Evolutionary conservation across 2,888 invertebrate species (phyloP).

Genomic region (Uloborus plumipes): DNA sequence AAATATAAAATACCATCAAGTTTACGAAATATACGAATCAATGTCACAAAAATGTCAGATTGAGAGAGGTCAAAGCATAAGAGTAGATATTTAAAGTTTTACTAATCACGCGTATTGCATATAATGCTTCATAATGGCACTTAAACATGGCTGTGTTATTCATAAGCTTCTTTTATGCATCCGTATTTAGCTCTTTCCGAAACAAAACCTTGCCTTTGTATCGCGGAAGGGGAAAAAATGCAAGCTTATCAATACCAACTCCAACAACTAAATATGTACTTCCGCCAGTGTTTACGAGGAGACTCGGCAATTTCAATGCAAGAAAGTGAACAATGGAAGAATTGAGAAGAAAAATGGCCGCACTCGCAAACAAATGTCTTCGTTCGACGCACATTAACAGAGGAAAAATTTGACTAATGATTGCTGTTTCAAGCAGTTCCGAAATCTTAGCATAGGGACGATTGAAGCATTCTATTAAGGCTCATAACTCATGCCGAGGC

Average conservation of each 20-base stretch:
- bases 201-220: no score
- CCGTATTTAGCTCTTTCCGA: no score
- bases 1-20: no score
- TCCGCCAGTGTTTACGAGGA: conserved; percentile 46
- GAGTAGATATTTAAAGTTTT: no score
- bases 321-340: conserved; percentile 10
- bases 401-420: conserved; percentile 52
- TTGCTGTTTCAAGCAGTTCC: conserved; percentile 15
- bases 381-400: conserved; percentile 15
- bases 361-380: conserved; percentile 39
- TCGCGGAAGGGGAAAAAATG: neutral
- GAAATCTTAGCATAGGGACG: conserved; percentile 24
- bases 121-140: no score
- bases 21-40: no score
- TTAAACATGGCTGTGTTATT: no score
- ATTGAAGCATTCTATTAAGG: conserved; percentile 21
- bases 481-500: conserved; percentile 10
- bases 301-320: conserved; percentile 1
- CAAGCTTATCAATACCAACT: no score
- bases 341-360: conserved; percentile 17
- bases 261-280: conserved; percentile 31
- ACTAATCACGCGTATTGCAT: no score
- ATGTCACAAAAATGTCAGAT: no score
- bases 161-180: no score
- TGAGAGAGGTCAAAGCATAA: no score